A percentile compares a stretch with the other conserved stretches of the same genome.
Conservation (phyloP, 30 jellyfish, hydroid and myxozoan genomes). For the Calvadosia cruxmelitensis region DNA sequence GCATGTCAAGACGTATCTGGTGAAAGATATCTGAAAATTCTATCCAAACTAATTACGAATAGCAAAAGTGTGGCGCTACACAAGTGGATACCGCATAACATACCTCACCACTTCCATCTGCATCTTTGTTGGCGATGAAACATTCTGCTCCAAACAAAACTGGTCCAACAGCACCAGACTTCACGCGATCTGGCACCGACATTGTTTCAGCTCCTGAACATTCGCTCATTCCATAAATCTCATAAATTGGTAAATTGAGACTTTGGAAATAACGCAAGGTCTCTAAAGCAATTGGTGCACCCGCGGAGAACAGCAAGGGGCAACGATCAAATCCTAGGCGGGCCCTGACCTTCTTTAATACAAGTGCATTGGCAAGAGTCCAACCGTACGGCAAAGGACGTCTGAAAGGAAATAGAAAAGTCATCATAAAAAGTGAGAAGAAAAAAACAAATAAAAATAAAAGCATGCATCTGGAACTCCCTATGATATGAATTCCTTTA, state of each 20-base stretch:
- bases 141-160: constrained; percentile 22
- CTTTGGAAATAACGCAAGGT: constrained; percentile 80
- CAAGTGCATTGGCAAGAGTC: constrained; percentile 31
- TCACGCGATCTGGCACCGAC: constrained; percentile 13
- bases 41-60: no score
- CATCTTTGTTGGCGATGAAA: constrained; percentile 61
- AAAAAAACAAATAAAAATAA: no score
- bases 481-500: no score
- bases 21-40: no score
- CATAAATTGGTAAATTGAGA: constrained; percentile 64
- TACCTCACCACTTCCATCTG: constrained; percentile 97
- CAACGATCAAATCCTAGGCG: constrained; percentile 78
- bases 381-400: constrained; percentile 53
- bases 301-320: constrained; percentile 47
- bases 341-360: constrained; percentile 38
- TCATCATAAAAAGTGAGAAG: no score
- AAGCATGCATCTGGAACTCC: no score
- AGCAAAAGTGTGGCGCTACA: no score
- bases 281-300: constrained; percentile 78
- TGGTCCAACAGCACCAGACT: constrained; percentile 57
- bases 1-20: no score
- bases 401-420: constrained; percentile 6
- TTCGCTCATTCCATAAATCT: constrained; percentile 90
- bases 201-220: constrained; percentile 63
- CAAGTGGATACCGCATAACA: no score